Conservation (phyloP, 2,113 vertebrate genomes). For the Sturnira hondurensis region DNA sequence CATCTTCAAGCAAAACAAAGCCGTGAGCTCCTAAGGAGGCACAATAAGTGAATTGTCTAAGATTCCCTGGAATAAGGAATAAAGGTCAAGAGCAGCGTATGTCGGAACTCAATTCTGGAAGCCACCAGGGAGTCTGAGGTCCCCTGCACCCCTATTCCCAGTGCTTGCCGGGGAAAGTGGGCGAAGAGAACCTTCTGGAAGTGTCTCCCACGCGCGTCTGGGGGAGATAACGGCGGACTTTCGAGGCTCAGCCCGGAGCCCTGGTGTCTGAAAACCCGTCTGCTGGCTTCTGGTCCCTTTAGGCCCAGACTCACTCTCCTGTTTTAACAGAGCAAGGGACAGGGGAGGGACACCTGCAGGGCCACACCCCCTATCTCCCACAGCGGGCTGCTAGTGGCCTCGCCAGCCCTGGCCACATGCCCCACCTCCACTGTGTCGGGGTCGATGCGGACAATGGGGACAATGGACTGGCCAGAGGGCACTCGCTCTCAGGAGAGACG, state of each 20-base stretch:
- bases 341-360: no score
- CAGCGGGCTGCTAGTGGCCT: not conserved
- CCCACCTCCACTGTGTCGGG: no score
- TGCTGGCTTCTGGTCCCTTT: no score
- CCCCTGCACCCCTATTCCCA: not conserved
- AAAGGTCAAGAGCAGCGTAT: not conserved
- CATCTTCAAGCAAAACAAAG: not conserved
- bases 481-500: not conserved
- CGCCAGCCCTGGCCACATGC: no score
- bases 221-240: not conserved
- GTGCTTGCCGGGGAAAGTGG: fast-evolving
- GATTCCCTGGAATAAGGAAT: fast-evolving
- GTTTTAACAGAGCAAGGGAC: no score
- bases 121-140: not conserved
- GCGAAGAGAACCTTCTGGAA: not conserved
- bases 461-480: no score
- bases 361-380: not conserved
- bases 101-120: not conserved
- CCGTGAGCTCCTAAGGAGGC: fast-evolving
- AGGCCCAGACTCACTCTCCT: no score
- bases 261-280: not conserved
- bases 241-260: no score
- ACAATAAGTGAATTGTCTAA: fast-evolving
- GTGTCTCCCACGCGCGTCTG: not conserved
- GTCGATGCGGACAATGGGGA: not conserved